These are phyloP conservation scores for Amphiprion clarkii DNA, from an alignment of 2,797 vertebrate species.

Conservation along the genomic window DNA sequence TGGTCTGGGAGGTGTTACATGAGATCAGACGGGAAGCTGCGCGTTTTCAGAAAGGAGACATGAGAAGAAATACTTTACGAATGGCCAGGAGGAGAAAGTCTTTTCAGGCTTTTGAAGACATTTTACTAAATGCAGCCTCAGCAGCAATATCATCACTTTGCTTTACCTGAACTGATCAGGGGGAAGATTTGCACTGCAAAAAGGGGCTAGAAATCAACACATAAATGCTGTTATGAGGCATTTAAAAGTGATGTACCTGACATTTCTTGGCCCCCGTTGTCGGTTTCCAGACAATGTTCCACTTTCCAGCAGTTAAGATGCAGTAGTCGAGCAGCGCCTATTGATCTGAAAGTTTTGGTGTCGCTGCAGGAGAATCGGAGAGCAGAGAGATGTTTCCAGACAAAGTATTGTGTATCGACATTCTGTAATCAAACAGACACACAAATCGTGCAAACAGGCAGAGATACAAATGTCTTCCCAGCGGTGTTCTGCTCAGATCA, in stretches of 20 bases:
- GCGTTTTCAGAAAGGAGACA: conserved; percentile 11
- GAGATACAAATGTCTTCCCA: not conserved
- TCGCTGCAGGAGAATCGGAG: conserved; percentile 25
- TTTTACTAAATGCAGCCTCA: not conserved
- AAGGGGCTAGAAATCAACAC: not conserved
- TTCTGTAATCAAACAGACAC: conserved; percentile 20
- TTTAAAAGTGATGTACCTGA: not conserved
- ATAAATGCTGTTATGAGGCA: not conserved
- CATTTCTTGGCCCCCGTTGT: not conserved
- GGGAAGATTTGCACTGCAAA: not conserved
- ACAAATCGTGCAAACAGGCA: conserved; percentile 10
- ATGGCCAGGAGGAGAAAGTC: not conserved
- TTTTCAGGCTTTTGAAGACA: not conserved
- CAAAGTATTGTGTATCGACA: conserved; percentile 43
- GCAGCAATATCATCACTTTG: not conserved
- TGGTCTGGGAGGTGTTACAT: conserved; percentile 3
- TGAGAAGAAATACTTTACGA: not conserved
- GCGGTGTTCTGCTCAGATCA: not conserved
- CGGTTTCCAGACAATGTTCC: conserved; percentile 10
- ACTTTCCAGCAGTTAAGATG: conserved; percentile 26
- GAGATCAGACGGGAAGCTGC: conserved; percentile 8
- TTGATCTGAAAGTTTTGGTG: conserved; percentile 47
- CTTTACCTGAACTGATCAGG: not conserved
- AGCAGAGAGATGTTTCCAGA: conserved; percentile 10
- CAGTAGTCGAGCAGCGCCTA: conserved; percentile 26